phyloP scores from a whole-genome alignment of 2,888 invertebrate genomes.

The Cosmia pyralina region DNA sequence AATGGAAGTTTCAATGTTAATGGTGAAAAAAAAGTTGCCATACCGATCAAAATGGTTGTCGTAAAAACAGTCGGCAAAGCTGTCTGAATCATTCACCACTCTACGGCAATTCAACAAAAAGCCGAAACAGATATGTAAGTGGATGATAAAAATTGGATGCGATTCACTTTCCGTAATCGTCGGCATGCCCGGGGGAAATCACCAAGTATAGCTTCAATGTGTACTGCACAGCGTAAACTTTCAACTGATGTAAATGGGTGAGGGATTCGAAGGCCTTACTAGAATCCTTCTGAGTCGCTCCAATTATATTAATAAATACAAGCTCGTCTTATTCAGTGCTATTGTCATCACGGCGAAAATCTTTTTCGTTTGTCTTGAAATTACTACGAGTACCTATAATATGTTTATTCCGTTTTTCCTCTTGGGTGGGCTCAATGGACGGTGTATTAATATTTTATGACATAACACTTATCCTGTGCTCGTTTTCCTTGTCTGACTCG shows the following conservation, averaged over 20 bases:
- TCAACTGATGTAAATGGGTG: constrained; percentile 63
- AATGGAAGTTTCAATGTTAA: constrained; percentile 42
- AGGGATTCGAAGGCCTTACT: constrained; percentile 44
- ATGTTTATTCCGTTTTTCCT: constrained; percentile 52
- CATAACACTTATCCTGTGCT: constrained; percentile 47
- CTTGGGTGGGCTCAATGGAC: constrained; percentile 48
- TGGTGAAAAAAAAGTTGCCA: constrained; percentile 37
- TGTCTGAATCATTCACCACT: constrained; percentile 66
- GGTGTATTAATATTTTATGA: constrained; percentile 62
- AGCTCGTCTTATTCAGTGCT: constrained; percentile 41
- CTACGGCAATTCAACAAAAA: constrained; percentile 76
- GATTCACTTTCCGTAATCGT: constrained; percentile 80
- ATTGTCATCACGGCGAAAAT: constrained; percentile 47
- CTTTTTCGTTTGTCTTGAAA: constrained; percentile 39
- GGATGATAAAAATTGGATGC: constrained; percentile 86
- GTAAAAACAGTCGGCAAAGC: constrained; percentile 64
- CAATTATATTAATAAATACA: constrained; percentile 55
- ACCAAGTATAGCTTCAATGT: constrained; percentile 73
- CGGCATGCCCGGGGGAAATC: constrained; percentile 83
- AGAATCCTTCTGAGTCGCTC: constrained; percentile 41
- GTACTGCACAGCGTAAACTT: constrained; percentile 61
- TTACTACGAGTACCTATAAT: constrained; percentile 39
- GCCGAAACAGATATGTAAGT: constrained; percentile 77
- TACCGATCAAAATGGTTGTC: constrained; percentile 47
- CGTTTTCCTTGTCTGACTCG: constrained; percentile 51